Base-by-base conservation (phyloP, 1,140 invertebrate genomes). In the Drosophila truncata region DNA sequence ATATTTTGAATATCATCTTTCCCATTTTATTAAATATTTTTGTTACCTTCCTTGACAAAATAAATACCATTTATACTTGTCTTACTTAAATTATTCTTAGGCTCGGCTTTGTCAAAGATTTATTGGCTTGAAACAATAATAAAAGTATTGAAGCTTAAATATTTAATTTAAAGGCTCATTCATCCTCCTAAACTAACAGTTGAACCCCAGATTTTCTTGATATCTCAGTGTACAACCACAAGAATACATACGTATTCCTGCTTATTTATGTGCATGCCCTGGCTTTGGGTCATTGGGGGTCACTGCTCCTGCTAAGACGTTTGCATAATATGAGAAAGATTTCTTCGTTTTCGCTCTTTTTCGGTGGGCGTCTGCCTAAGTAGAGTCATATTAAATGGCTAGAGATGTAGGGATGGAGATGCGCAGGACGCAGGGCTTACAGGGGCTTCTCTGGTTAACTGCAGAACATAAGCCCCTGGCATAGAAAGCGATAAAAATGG, bases 401-500 rank as follows among this genome's bases (percentile, higher is more conserved):
- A 60, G 47, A 41, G 42, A 57, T 46, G 65, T 20, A 10, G 29
- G 35, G 52, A 55, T 55, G 33, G 52, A 37, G 52, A 37, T 37
- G 52, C 52, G 18, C 52, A 55, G 59, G 33, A 57, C 50, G 35
- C n/a, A 65, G 54, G 42, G 54, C 69, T 61, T 72, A 60, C 13
- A 23, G 42, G 35, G 66, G 47, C 72, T 55, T 44, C 61, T 79
- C 74, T 80, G 86, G 85, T 90, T 88, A 90, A 88, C 84, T 78
- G 85, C 84, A 84, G 79, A 90, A 61, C 85, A 88, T 88, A 88
- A 88, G 85, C 84, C 78, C 74, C 46, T 27, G 69, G 76, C 78
- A 83, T 71, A 74, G 72, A 77, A 82, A 77, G 86, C 85, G 86
- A 90, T 90, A 90, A 91, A 90, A 90, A 85, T 90, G 86, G 85